Base-by-base conservation (phyloP, 2,797 vertebrate genomes). In the Pseudomugil gertrudae region DNA sequence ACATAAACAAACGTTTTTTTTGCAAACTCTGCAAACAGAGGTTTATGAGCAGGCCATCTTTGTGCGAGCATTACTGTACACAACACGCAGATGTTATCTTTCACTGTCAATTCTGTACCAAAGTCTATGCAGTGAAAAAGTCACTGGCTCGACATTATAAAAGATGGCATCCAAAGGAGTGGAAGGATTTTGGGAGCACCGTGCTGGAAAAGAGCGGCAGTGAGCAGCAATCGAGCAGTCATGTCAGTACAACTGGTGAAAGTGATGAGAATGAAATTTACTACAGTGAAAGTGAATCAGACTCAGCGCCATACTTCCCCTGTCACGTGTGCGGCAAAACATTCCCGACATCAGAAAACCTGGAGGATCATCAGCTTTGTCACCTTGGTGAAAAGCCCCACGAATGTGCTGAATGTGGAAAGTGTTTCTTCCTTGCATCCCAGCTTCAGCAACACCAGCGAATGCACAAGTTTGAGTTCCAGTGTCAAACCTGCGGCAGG, bases 311-410 rank as follows among this genome's bases (percentile, higher is more conserved):
- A 3, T 95, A 94, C 79, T 95, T 95, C 64, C 94, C 94, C 0
- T 95, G 94, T 59, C 94, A 95, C 45, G 94, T 95, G 15, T 95
- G 94, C 50, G 93, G 94, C 17, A 95, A 95, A 84, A 94, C 94
- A 23, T 95, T 95, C 78, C 53, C 86, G 43, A 94, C 93, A 9
- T 95, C 92, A 5, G 93, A 94, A 87, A 92, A 79, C 67, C 92
- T 95, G 13, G 94, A 94, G 76, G 94, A 95, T 84, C 94, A 95
- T 80, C 94, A 95, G 69, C 83, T 91, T 38, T 95, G 93, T 80
- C 94, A 95, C 74, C 89, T 95, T 43, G 94, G 94, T 11, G 92
- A 95, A 88, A 95, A 95, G 61, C 94, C 94, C 9, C 90, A 93
- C 19, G 94, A 95, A 73, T 95, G 94, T 80, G 92, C 79, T 27